Base-by-base conservation (phyloP, 2,888 invertebrate species). In the Reticulitermes lucifugus region DNA sequence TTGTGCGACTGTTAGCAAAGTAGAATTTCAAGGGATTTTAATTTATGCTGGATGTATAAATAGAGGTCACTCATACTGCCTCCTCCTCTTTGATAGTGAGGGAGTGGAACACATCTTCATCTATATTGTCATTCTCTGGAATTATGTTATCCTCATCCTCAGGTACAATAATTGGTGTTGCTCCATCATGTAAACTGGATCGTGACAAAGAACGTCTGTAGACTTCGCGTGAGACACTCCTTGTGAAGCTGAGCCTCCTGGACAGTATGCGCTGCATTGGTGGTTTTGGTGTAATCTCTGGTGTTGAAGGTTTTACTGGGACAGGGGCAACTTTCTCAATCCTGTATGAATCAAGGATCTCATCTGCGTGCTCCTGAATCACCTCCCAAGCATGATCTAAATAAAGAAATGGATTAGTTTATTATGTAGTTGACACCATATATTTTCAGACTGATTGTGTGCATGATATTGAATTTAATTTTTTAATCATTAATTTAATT, bases 301-400 rank as follows among this genome's bases (percentile, higher is more conserved):
- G 85, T 82, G 43, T 85, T 81, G 55, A 91, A 90, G 73, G 90
- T 89, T 22, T 81, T 14, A 46, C 70, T 1, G 81, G 81, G 25
- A 81, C 41, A n/a, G 90, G 89, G 0, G 90, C 90, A 71, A 90
- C 90, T 22, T 90, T 89, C 41, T 81, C 80, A 46, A 83, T 79
- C n/a, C 51, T 35, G 84, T 90, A 89, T 0, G 90, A 89, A 18
- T 92, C 90, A 84, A 94, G 88, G 14, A 94, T 91, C 85, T 94
- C 94, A 12, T 92, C 91, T 0, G 95, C 94, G 87, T 93, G 93
- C 85, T 93, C 91, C 86, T 92, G 92, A 84, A 95, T 94, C 25
- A 94, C 92, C 55, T 92, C 91, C 92, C 94, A 94, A 0, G 95
- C 95, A 87, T 93, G 92, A 80, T 94, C 94, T 91, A 87, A 86